A percentile compares a stretch with the other conserved stretches of the same genome.
Conservation (phyloP, 2,888 invertebrate species). For the Exephanes ischioxanthus region DNA sequence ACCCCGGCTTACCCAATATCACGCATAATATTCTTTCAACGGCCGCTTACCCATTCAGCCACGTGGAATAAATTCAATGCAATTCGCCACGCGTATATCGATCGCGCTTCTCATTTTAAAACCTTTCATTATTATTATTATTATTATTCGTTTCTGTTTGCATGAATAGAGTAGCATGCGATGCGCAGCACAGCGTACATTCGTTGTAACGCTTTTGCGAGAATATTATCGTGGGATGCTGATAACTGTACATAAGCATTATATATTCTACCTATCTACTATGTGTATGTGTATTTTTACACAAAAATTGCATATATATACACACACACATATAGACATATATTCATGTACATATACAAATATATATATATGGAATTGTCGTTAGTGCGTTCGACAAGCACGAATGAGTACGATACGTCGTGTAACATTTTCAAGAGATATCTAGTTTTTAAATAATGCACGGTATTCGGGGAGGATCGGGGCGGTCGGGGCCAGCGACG, state of each 20-base stretch:
- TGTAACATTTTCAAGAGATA: conserved; percentile 16
- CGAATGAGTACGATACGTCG: conserved; percentile 42
- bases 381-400: conserved; percentile 34
- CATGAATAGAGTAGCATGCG: conserved; percentile 60
- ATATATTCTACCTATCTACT: not conserved
- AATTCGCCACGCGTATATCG: conserved; percentile 72
- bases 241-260: conserved; percentile 47
- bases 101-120: conserved; percentile 68
- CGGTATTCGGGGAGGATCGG: conserved; percentile 6
- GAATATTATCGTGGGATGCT: conserved; percentile 43
- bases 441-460: conserved; percentile 28
- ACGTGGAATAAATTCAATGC: conserved; percentile 75
- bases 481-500: not conserved
- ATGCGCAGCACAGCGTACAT: conserved; percentile 39
- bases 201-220: conserved; percentile 52
- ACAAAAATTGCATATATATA: conserved; percentile 5
- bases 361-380: not conserved
- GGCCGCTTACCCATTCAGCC: conserved; percentile 75
- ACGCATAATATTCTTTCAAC: conserved; percentile 72
- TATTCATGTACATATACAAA: not conserved
- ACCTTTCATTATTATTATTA: conserved; percentile 43
- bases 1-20: not conserved
- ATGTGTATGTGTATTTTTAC: not conserved
- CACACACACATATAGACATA: conserved; percentile 6
- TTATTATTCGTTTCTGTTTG: conserved; percentile 25